Conservation (phyloP, 1,140 invertebrate species). For the honey bee (Apis mellifera) region Amel_HAv3.1 CM009939.2:1586001-1586500, state of each 20-base stretch:
- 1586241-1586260: conserved; percentile 86
- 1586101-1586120: conserved; percentile 92
- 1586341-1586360: conserved; percentile 90
- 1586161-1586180: background rate
- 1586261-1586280: conserved; percentile 86
- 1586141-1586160: conserved; percentile 43
- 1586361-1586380: conserved; percentile 92
- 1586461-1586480: background rate
- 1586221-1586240: conserved; percentile 89
- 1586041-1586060: conserved; percentile 93
- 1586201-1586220: conserved; percentile 84
- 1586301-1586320: conserved; percentile 85
- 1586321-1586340: conserved; percentile 92
- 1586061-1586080: conserved; percentile 86
- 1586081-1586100: conserved; percentile 87
- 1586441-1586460: background rate
- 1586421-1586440: conserved; percentile 46
- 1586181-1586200: conserved; percentile 42
- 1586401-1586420: conserved; percentile 87
- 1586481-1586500: conserved; percentile 78
- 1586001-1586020: conserved; percentile 88
- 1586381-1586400: conserved; percentile 89
- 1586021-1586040: conserved; percentile 75
- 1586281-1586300: conserved; percentile 82
- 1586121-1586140: conserved; percentile 85